A percentile compares a stretch with the other conserved stretches of the same genome.
phyloP scores from a whole-genome alignment of 2,113 vertebrate species.

The Brachyhypopomus occidentalis region DNA sequence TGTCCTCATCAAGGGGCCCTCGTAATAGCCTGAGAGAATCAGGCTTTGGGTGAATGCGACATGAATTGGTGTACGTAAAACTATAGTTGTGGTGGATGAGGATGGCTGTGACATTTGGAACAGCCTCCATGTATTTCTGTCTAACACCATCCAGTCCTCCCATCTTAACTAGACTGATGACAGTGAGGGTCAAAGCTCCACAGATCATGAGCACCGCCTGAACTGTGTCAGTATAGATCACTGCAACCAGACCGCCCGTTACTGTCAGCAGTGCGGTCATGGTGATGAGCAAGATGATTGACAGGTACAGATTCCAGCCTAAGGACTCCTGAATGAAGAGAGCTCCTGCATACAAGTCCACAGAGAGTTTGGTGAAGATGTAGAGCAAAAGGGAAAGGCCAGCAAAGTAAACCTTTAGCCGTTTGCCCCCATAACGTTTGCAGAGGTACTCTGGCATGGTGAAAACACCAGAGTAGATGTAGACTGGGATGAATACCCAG shows the following conservation, averaged over 20 bases:
- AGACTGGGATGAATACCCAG: constrained; percentile 98
- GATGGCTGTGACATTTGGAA: constrained; percentile 90
- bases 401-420: constrained; percentile 95
- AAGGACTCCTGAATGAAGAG: constrained; percentile 98
- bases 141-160: constrained; percentile 93
- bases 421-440: constrained; percentile 92
- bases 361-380: constrained; percentile 97
- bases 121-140: constrained; percentile 90
- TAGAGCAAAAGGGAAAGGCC: constrained; percentile 90
- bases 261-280: constrained; percentile 94
- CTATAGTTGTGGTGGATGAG: constrained; percentile 85
- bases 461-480: constrained; percentile 94
- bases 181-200: constrained; percentile 90
- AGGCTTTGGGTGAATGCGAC: constrained; percentile 86
- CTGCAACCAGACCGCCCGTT: constrained; percentile 93
- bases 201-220: constrained; percentile 96
- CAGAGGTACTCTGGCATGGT: constrained; percentile 98
- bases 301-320: constrained; percentile 97
- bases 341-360: constrained; percentile 96
- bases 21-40: constrained; percentile 86
- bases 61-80: constrained; percentile 85
- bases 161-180: constrained; percentile 86
- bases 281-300: constrained; percentile 89
- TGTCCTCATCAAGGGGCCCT: constrained; percentile 90
- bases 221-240: constrained; percentile 95